These are phyloP conservation scores for Aproaerema taeniolella DNA, from an alignment of 2,888 invertebrate genomes.

Conservation along the genomic window DNA sequence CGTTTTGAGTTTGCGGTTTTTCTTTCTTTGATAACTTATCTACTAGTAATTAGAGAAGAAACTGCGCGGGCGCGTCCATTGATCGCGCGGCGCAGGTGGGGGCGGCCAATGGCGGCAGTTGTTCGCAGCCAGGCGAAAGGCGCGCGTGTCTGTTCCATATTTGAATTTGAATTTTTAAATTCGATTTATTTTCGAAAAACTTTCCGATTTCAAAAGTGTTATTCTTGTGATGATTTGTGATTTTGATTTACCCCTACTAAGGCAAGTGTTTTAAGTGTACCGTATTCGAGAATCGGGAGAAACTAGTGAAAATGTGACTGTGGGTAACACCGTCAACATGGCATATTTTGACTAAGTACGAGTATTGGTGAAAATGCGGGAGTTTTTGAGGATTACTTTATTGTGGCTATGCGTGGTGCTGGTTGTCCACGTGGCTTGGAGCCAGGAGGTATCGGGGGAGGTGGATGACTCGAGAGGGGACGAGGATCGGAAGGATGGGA, in stretches of 20 bases:
- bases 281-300: too few relatives aligned
- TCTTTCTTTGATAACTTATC: slow-evolving; percentile 58
- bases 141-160: slow-evolving; percentile 36
- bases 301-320: slow-evolving; percentile 76
- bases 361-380: slow-evolving; percentile 58
- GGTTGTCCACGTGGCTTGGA: slow-evolving; percentile 44
- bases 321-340: slow-evolving; percentile 49
- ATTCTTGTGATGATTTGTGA: slow-evolving; percentile 1
- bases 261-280: too few relatives aligned
- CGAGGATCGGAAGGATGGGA: slow-evolving; percentile 52
- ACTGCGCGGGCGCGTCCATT: slow-evolving; percentile 19
- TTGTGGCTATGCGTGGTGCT: slow-evolving; percentile 58
- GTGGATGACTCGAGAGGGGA: slow-evolving; percentile 34
- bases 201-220: slow-evolving; percentile 21
- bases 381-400: slow-evolving; percentile 55
- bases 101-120: slow-evolving; percentile 47
- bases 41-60: slow-evolving; percentile 45
- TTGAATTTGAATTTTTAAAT: too few relatives aligned
- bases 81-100: slow-evolving; percentile 42
- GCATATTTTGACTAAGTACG: slow-evolving; percentile 39
- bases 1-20: slow-evolving; percentile 32
- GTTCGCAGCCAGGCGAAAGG: slow-evolving; percentile 41
- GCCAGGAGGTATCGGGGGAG: slow-evolving; percentile 46
- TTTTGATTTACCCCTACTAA: too few relatives aligned
- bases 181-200: slow-evolving; percentile 39